A percentile compares a stretch with the other conserved stretches of the same genome.
These are phyloP conservation scores for Clostera curtula DNA, from an alignment of 2,888 invertebrate species.

Conservation along the genomic window DNA sequence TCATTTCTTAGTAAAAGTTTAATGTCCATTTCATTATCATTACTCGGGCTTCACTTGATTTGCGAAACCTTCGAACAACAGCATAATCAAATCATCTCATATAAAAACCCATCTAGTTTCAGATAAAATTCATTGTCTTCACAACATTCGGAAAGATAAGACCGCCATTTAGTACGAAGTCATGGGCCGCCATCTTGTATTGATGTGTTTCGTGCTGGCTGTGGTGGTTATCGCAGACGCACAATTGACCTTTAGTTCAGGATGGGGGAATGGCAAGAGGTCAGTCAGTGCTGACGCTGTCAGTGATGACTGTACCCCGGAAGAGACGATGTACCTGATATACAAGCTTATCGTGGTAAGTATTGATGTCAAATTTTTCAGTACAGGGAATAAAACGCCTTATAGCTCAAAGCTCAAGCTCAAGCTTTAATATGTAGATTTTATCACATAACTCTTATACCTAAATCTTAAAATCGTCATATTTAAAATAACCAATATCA, in stretches of 20 bases:
- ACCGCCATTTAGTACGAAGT: background rate
- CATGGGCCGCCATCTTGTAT: constrained; percentile 17
- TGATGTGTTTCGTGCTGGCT: constrained; percentile 25
- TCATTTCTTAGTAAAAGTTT: no score
- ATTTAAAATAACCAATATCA: no score
- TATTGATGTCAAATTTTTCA: no score
- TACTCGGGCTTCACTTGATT: constrained; percentile 50
- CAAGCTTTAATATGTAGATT: no score
- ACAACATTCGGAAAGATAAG: constrained; percentile 2
- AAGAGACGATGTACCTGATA: constrained; percentile 71
- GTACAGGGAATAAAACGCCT: no score
- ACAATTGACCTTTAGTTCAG: constrained; percentile 74
- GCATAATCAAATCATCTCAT: constrained; percentile 13
- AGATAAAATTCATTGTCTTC: constrained; percentile 9
- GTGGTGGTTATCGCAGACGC: constrained; percentile 38
- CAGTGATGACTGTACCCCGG: constrained; percentile 60
- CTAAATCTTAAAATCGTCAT: no score
- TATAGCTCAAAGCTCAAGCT: no score
- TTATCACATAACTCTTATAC: no score
- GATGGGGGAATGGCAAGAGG: constrained; percentile 70
- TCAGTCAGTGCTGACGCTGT: constrained; percentile 23
- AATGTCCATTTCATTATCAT: constrained; percentile 21
- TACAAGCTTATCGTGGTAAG: constrained; percentile 76
- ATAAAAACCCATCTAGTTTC: constrained; percentile 12
- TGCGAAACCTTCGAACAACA: constrained; percentile 26